Percentiles rank a stretch among this genome's conserved stretches.
Evolutionary conservation across 1,140 invertebrate genomes (phyloP).

Genomic region (Grapholita molesta): DNA sequence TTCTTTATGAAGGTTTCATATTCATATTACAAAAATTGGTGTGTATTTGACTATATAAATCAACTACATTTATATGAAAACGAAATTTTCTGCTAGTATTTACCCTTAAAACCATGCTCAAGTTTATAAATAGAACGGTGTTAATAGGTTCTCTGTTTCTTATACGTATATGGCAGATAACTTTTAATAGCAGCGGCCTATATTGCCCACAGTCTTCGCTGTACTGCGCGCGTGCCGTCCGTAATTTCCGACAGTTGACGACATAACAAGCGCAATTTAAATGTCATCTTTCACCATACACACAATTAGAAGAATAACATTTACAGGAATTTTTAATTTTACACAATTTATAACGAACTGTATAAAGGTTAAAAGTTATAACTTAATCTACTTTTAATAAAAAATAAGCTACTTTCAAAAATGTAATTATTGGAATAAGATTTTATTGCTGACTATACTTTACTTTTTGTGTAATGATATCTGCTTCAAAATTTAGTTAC

Average conservation of each 20-base stretch:
- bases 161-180: background rate
- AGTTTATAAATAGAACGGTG: background rate
- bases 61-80: no score
- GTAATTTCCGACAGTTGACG: background rate
- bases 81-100: no score
- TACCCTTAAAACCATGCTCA: background rate
- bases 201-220: background rate
- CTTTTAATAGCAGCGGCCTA: slow-evolving; percentile 1
- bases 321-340: background rate
- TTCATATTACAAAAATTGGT: no score
- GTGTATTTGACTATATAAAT: no score
- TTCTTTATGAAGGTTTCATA: no score
- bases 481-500: no score
- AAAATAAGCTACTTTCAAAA: no score
- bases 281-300: background rate
- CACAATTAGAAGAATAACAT: background rate
- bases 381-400: no score
- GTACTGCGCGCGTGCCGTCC: background rate
- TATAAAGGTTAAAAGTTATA: background rate
- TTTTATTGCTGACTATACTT: no score
- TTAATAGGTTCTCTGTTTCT: background rate
- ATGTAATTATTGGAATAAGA: no score
- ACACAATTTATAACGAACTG: background rate
- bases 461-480: no score
- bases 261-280: slow-evolving; percentile 12